Evolutionary conservation across 2,797 vertebrate genomes (phyloP).

Genomic region (Philypnodon macrostomus): DNA sequence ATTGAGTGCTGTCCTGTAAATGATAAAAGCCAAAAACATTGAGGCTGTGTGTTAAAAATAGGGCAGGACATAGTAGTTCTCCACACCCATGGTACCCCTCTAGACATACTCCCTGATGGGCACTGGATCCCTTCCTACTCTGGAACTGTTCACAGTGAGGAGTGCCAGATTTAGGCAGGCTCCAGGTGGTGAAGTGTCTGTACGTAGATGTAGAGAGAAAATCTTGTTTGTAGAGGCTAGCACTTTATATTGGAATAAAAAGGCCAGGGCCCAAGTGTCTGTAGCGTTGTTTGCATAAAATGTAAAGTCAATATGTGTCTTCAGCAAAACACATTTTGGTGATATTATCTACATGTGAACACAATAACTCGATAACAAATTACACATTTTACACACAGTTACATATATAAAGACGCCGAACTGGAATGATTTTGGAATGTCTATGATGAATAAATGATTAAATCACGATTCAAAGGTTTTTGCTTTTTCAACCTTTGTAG

Average conservation of each 20-base stretch:
- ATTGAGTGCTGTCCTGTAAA: neutral
- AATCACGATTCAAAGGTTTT: too few species aligned
- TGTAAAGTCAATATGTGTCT: constrained; percentile 2
- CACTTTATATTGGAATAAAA: constrained; percentile 9
- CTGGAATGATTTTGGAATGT: too few species aligned
- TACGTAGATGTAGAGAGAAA: constrained; percentile 29
- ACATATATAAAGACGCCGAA: too few species aligned
- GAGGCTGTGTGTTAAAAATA: neutral
- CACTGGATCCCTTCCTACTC: constrained; percentile 19
- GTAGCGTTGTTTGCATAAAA: constrained; percentile 1
- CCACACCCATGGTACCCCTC: too few species aligned
- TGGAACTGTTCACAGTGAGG: constrained; percentile 25
- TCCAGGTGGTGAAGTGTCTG: constrained; percentile 33
- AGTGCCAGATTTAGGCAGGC: constrained; percentile 39
- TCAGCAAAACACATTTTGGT: too few species aligned
- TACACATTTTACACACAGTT: too few species aligned
- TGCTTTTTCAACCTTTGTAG: too few species aligned
- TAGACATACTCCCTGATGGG: constrained; percentile 36
- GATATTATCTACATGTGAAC: too few species aligned
- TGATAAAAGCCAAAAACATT: neutral
- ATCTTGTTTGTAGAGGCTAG: constrained; percentile 22
- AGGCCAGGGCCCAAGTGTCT: neutral
- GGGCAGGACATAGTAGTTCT: constrained; percentile 14
- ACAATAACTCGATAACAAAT: too few species aligned
- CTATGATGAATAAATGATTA: too few species aligned